Base-by-base conservation (phyloP, 92 coral and sea anemone genomes). In the Pocillopora meandrina region DNA sequence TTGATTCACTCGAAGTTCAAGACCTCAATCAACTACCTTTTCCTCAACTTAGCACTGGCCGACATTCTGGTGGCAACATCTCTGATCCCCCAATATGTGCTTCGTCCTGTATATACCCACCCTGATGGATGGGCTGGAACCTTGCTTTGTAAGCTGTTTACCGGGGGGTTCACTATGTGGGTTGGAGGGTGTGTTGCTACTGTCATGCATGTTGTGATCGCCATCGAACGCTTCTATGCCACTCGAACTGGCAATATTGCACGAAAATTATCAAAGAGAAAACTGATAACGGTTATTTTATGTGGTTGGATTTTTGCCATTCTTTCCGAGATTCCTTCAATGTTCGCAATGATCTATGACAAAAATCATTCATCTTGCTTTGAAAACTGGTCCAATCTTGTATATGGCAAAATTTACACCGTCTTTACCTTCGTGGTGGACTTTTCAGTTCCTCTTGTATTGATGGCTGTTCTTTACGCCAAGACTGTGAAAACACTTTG, bases 21-120 rank as follows among this genome's bases (percentile, higher is more conserved):
- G 86, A 80, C 89, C n/a, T 69, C 92, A 12, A 89, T 89, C 89
- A 89, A 89, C 74, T 74, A 72, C 67, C 89, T 89, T 70, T 84
- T 89, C 74, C 82, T 89, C 71, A 89, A 83, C 81, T 76, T 89
- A 16, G 92, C 92, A 11, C 42, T 89, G 61, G 61, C 92, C n/a
- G 92, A 89, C 85, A 79, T 84, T 66, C 63, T 89, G 33, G 49
- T 89, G 17, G 75, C 82, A 17, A 74, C 86, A 61, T 89, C 86
- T 62, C 76, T 89, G 72, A 84, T 79, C 78, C 86, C 89, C 21
- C 78, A 67, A 67, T 89, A 85, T 62, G 75, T 89, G 9, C 72
- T 85, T 42, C 56, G 86, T 5, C 82, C 74, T 8, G 34, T 59
- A 8, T 80, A 18, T n/a, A 67, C 86, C 31, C 87, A 75, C 49